A percentile compares a stretch with the other conserved stretches of the same genome.
phyloP scores from a whole-genome alignment of 2,888 invertebrate genomes.

The Strigamia crassipes region DNA sequence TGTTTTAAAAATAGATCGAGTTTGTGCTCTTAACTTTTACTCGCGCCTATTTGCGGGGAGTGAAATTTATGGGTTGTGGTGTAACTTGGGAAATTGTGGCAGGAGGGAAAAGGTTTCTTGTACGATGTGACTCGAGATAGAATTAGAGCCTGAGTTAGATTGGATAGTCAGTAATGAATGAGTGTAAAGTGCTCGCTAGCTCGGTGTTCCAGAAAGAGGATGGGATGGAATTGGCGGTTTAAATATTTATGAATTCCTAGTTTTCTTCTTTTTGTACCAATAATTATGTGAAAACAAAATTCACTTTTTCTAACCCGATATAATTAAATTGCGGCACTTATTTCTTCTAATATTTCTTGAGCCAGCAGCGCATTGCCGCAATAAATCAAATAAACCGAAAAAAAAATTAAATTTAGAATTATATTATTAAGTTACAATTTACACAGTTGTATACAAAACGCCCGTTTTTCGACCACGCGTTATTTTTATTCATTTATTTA shows the following conservation, averaged over 20 bases:
- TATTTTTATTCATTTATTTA: too few relatives aligned
- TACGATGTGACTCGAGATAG: background rate
- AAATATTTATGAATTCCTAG: background rate
- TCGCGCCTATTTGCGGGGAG: background rate
- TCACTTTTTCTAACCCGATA: too few relatives aligned
- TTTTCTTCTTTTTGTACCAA: background rate
- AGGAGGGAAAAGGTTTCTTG: background rate
- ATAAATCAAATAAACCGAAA: too few relatives aligned
- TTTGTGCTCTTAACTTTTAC: background rate
- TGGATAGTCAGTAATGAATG: background rate
- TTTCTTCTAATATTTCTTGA: too few relatives aligned
- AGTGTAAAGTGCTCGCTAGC: background rate
- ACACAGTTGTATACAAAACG: too few relatives aligned
- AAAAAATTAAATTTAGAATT: too few relatives aligned
- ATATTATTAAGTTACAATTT: too few relatives aligned
- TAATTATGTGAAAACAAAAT: too few relatives aligned
- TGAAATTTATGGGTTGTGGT: background rate
- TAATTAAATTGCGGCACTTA: too few relatives aligned
- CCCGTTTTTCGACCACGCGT: too few relatives aligned
- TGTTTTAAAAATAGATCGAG: background rate
- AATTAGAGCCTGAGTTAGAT: background rate
- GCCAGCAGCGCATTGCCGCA: too few relatives aligned
- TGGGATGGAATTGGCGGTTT: background rate
- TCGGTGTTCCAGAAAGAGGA: background rate
- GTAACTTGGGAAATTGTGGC: background rate